These are phyloP conservation scores for Notocelia uddmanniana DNA, from an alignment of 2,888 invertebrate genomes.

Conservation along the genomic window DNA sequence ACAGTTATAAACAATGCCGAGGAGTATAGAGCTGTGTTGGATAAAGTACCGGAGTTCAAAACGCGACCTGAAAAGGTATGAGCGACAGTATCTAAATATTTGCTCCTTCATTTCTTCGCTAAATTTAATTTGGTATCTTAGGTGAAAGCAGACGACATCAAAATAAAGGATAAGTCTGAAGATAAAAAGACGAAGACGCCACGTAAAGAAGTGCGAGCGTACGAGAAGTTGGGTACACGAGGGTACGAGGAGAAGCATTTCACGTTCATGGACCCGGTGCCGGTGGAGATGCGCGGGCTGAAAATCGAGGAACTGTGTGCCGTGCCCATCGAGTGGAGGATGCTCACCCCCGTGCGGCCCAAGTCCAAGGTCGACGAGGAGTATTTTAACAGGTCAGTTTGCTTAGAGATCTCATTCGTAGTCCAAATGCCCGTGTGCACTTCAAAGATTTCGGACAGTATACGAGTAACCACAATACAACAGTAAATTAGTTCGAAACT, in stretches of 20 bases:
- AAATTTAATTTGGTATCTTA: constrained; percentile 54
- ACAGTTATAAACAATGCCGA: constrained; percentile 91
- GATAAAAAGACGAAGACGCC: constrained; percentile 91
- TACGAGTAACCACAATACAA: too few relatives aligned
- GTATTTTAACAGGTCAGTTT: constrained; percentile 90
- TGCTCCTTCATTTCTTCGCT: background rate
- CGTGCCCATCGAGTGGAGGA: constrained; percentile 96
- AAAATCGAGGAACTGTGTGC: constrained; percentile 92
- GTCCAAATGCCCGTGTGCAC: too few relatives aligned
- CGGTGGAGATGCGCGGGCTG: constrained; percentile 91
- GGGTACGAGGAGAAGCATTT: constrained; percentile 85
- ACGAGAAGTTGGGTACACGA: constrained; percentile 87
- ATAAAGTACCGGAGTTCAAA: constrained; percentile 96
- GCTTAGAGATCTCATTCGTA: background rate
- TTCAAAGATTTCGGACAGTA: too few relatives aligned
- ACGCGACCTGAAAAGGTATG: constrained; percentile 93
- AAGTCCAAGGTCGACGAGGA: constrained; percentile 94
- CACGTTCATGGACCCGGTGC: constrained; percentile 90
- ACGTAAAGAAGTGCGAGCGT: constrained; percentile 89
- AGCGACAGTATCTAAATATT: background rate
- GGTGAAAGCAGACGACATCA: constrained; percentile 91
- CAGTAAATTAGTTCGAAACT: too few relatives aligned
- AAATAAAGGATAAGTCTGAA: constrained; percentile 89
- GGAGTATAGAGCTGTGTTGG: constrained; percentile 92
- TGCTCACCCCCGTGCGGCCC: constrained; percentile 95